Evolutionary conservation across 2,113 vertebrate genomes (phyloP).

Genomic region (Baryphthengus martii): DNA sequence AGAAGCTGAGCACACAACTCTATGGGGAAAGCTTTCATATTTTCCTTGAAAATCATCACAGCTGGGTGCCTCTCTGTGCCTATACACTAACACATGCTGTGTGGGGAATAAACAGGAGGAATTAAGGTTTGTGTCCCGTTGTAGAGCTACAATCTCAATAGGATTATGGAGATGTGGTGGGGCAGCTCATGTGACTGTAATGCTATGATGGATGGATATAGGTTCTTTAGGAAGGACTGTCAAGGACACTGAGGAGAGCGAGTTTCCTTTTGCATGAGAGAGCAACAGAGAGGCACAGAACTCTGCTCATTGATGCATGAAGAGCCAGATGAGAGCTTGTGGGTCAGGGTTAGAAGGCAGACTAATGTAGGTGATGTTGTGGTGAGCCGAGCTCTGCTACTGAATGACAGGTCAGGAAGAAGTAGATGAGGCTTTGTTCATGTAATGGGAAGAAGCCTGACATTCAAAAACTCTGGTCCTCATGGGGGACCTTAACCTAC

Average conservation of each 20-base stretch:
- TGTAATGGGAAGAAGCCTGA: neutral
- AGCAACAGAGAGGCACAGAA: too few relatives aligned
- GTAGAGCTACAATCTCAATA: neutral
- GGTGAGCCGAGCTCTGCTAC: neutral
- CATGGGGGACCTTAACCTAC: neutral
- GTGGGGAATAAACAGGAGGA: neutral
- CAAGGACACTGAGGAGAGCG: too few relatives aligned
- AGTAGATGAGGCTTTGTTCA: neutral
- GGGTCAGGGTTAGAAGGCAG: too few relatives aligned
- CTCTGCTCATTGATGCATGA: too few relatives aligned
- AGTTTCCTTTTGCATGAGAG: too few relatives aligned
- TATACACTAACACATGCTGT: accelerated
- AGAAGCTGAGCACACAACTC: neutral
- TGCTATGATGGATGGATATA: too few relatives aligned
- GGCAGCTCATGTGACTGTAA: too few relatives aligned
- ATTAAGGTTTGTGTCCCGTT: neutral
- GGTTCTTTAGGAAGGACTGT: too few relatives aligned
- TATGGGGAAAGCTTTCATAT: neutral
- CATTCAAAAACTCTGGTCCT: neutral
- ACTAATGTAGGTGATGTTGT: too few relatives aligned
- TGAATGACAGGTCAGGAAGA: neutral
- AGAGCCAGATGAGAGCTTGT: too few relatives aligned
- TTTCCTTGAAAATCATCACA: neutral
- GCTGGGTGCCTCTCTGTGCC: neutral
- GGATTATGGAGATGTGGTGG: neutral